Percentiles rank a stretch among this genome's conserved stretches.
These are phyloP conservation scores for Anoncus sp. DNA, from an alignment of 2,888 invertebrate species.

Conservation along the genomic window DNA sequence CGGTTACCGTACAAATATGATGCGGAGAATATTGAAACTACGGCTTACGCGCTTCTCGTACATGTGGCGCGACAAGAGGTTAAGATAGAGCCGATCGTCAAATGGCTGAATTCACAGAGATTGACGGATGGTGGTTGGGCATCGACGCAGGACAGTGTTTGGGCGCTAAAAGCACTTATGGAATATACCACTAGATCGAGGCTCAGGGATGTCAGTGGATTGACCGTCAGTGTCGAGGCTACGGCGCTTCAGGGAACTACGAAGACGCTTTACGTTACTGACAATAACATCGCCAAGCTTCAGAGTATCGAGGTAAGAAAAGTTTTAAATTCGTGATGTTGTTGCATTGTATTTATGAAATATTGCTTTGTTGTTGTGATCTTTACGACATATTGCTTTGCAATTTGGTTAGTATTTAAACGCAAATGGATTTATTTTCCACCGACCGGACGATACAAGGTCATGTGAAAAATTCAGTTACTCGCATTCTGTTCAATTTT, in stretches of 20 bases:
- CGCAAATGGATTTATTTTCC: too few species aligned
- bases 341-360: background rate
- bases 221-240: constrained; percentile 93
- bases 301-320: constrained; percentile 89
- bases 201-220: constrained; percentile 92
- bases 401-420: background rate
- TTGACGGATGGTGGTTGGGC: constrained; percentile 95
- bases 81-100: constrained; percentile 93
- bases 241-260: constrained; percentile 90
- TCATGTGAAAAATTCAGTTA: too few species aligned
- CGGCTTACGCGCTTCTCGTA: constrained; percentile 95
- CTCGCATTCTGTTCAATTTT: too few species aligned
- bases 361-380: background rate
- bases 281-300: constrained; percentile 90
- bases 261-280: constrained; percentile 88
- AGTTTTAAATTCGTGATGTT: constrained; percentile 8
- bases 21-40: constrained; percentile 96
- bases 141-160: constrained; percentile 95
- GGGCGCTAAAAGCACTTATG: constrained; percentile 94
- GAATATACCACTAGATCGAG: constrained; percentile 95
- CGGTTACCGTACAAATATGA: constrained; percentile 95
- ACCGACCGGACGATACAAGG: too few species aligned
- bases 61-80: constrained; percentile 94
- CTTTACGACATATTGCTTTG: background rate
- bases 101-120: constrained; percentile 95